These are phyloP conservation scores for Tamias sibiricus DNA, from an alignment of 2,113 vertebrate species.

Conservation along the genomic window DNA sequence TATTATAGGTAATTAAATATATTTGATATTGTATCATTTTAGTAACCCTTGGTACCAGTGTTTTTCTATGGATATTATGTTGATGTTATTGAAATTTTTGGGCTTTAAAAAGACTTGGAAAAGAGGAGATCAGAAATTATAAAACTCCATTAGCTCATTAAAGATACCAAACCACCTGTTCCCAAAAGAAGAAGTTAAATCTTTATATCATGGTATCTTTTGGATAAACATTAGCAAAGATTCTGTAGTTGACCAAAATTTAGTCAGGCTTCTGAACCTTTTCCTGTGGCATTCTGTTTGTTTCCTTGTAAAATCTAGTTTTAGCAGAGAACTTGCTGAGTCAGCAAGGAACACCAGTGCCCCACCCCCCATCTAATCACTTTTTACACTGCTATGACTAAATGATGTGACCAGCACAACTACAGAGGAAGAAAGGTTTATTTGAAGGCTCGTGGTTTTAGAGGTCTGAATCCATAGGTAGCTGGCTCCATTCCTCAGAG, in stretches of 20 bases:
- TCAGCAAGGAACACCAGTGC: neutral
- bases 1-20: neutral
- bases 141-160: neutral
- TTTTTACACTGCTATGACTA: too few relatives aligned
- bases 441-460: too few relatives aligned
- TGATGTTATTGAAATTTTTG: neutral
- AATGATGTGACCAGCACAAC: too few relatives aligned
- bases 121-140: neutral
- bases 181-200: neutral
- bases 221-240: neutral
- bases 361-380: too few relatives aligned
- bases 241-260: neutral
- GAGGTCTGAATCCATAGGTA: too few relatives aligned
- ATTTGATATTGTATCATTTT: neutral
- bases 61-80: neutral
- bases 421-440: too few relatives aligned
- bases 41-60: neutral
- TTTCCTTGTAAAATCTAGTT: neutral
- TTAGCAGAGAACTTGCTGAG: neutral
- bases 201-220: neutral
- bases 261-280: neutral
- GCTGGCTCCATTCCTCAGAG: too few relatives aligned
- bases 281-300: neutral
- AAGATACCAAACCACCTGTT: neutral
- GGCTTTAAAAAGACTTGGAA: neutral